These are phyloP conservation scores for Rhea americana DNA, from an alignment of 2,113 vertebrate species.

Conservation along the genomic window DNA sequence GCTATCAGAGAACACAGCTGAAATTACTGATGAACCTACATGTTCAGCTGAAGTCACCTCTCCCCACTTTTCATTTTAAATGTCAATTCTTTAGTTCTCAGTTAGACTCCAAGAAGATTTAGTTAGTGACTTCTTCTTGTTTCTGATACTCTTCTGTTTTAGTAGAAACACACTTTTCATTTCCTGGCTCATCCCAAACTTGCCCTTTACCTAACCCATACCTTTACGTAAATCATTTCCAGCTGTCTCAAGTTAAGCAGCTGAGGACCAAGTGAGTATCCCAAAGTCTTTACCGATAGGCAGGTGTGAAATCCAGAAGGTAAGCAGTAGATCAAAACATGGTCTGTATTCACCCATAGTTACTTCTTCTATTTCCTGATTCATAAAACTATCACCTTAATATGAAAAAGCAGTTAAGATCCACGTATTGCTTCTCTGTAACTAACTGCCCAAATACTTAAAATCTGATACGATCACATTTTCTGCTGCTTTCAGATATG, in stretches of 20 bases:
- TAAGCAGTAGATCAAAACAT: not conserved
- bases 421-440: not conserved
- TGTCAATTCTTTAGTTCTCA: not conserved
- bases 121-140: not conserved
- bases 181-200: not conserved
- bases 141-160: not conserved
- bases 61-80: not conserved
- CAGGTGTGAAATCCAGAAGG: not conserved
- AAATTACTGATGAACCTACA: conserved; percentile 10
- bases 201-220: not conserved
- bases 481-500: not conserved
- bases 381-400: conserved; percentile 9
- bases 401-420: not conserved
- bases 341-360: not conserved
- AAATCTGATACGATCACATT: not conserved
- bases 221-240: not conserved
- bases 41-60: conserved; percentile 7
- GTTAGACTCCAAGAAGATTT: not conserved
- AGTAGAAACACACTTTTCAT: not conserved
- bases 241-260: not conserved
- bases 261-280: not conserved
- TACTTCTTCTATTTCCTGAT: not conserved
- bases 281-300: not conserved
- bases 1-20: conserved; percentile 16
- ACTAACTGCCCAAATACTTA: not conserved